A percentile compares a stretch with the other conserved stretches of the same genome.
These are phyloP conservation scores for Harpalus rubripes DNA, from an alignment of 2,888 invertebrate genomes.

Conservation along the genomic window DNA sequence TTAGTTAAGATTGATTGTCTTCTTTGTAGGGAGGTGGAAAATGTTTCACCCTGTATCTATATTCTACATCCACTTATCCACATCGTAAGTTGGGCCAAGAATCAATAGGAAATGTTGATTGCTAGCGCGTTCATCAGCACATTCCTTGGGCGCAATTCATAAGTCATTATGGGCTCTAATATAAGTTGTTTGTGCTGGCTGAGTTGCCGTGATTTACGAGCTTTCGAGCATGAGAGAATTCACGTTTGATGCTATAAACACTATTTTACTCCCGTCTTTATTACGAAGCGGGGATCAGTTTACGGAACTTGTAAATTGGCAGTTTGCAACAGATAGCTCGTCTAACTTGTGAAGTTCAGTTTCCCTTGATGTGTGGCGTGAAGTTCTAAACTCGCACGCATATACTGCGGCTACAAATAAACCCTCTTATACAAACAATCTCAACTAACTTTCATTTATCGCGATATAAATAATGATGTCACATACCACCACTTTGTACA, in stretches of 20 bases:
- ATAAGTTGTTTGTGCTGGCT: slow-evolving; percentile 22
- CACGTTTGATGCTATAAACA: slow-evolving; percentile 58
- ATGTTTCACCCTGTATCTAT: too few relatives aligned
- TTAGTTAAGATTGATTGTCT: too few relatives aligned
- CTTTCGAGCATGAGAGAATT: background rate
- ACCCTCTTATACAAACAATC: background rate
- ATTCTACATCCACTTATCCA: too few relatives aligned
- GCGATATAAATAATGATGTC: background rate
- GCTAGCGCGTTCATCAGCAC: slow-evolving; percentile 15
- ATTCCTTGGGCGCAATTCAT: slow-evolving; percentile 15
- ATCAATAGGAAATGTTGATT: slow-evolving; percentile 36
- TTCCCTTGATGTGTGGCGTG: slow-evolving; percentile 46
- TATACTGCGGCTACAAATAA: slow-evolving; percentile 49
- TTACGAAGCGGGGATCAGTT: slow-evolving; percentile 56
- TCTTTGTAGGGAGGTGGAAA: too few relatives aligned
- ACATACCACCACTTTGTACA: background rate
- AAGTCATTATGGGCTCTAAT: slow-evolving; percentile 33
- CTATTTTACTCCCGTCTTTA: slow-evolving; percentile 59
- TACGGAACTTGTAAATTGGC: slow-evolving; percentile 61
- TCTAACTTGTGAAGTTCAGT: slow-evolving; percentile 33
- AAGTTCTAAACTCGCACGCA: slow-evolving; percentile 51
- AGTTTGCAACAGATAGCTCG: slow-evolving; percentile 60
- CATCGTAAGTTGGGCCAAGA: background rate
- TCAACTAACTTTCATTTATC: slow-evolving; percentile 15
- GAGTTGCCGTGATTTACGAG: slow-evolving; percentile 26